phyloP scores from a whole-genome alignment of 2,113 vertebrate species.

The Muscicapa adusta region DNA sequence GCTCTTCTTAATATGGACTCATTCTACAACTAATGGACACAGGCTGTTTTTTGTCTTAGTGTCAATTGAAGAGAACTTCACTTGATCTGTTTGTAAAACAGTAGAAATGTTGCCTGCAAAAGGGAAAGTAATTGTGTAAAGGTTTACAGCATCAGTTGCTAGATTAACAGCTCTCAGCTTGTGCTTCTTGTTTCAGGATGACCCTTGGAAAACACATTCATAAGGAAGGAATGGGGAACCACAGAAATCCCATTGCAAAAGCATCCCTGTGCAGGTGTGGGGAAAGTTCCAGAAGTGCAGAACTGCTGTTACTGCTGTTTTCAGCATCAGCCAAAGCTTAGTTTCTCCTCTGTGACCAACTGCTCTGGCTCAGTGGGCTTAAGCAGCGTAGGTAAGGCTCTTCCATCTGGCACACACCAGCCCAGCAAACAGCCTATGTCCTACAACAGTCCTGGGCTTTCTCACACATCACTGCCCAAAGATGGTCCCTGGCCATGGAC shows the following conservation, averaged over 20 bases:
- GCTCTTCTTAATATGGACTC: conserved; percentile 10
- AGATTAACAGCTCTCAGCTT: neutral
- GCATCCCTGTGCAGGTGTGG: neutral
- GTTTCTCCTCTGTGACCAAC: neutral
- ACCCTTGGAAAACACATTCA: neutral
- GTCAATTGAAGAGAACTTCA: neutral
- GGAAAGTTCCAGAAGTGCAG: neutral
- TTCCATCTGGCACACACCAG: neutral
- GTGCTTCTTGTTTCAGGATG: fast-evolving
- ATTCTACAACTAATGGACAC: neutral
- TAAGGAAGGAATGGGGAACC: neutral
- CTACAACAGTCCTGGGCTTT: neutral
- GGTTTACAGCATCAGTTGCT: neutral
- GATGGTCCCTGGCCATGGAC: fast-evolving
- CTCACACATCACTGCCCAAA: neutral
- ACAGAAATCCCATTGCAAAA: neutral
- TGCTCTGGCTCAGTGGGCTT: neutral
- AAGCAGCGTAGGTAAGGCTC: fast-evolving
- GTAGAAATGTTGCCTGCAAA: neutral
- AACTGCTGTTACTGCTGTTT: neutral
- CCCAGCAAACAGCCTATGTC: neutral
- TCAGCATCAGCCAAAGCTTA: neutral
- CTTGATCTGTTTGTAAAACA: neutral
- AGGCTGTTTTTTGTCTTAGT: neutral
- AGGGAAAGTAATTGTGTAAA: neutral